Conservation (phyloP, 2,797 vertebrate species). For the Netta rufina region DNA sequence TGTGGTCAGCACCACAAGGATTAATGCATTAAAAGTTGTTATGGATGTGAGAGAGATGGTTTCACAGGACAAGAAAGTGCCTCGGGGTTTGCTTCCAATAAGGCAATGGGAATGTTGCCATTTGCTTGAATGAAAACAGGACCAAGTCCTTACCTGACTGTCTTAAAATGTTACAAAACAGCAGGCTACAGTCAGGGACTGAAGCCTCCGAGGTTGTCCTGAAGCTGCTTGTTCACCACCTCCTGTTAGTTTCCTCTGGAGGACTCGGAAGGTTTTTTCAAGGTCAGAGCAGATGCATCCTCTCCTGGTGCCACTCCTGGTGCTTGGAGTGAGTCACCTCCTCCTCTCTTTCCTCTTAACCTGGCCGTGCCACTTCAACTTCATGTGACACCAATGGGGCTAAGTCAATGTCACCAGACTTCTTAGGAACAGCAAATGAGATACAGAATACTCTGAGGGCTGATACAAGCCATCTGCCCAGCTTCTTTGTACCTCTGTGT, state of each 20-base stretch:
- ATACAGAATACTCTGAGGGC: not conserved
- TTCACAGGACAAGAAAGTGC: conserved; percentile 5
- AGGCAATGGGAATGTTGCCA: not conserved
- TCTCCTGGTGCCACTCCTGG: not conserved
- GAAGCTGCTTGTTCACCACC: not conserved
- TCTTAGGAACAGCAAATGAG: not conserved
- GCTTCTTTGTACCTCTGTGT: not conserved
- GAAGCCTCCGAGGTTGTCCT: not conserved
- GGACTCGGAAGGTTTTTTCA: not conserved
- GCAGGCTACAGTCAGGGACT: not conserved
- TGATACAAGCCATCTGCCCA: not conserved
- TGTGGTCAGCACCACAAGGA: not conserved
- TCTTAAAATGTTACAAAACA: not conserved
- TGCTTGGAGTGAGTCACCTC: not conserved
- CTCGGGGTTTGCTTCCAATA: not conserved
- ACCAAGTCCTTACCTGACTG: not conserved
- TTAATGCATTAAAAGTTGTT: conserved; percentile 23
- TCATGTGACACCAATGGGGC: not conserved
- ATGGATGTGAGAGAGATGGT: not conserved
- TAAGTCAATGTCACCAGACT: not conserved
- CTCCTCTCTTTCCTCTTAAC: not conserved
- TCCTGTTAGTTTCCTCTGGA: not conserved
- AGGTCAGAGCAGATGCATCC: not conserved
- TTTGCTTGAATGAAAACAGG: not conserved
- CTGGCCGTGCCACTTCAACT: not conserved